phyloP scores from a whole-genome alignment of 2,888 invertebrate genomes.

The Platycheirus albimanus region DNA sequence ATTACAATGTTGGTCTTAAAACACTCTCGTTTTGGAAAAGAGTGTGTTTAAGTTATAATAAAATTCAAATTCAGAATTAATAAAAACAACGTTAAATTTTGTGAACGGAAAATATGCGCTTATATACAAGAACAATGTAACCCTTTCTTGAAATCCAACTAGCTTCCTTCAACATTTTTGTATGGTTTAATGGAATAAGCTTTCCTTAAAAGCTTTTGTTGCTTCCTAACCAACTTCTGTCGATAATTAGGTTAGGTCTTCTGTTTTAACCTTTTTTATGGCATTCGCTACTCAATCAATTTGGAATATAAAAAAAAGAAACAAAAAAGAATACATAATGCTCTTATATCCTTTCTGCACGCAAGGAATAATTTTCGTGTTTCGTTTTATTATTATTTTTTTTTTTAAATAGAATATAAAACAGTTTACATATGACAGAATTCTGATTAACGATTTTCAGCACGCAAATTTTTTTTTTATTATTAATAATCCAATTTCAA shows the following conservation, averaged over 20 bases:
- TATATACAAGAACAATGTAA: too few species aligned
- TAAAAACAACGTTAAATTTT: too few species aligned
- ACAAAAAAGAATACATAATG: slow-evolving; percentile 1
- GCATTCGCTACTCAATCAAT: not conserved
- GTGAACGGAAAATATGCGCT: too few species aligned
- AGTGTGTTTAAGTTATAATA: too few species aligned
- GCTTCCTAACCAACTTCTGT: not conserved
- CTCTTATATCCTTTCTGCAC: slow-evolving; percentile 26
- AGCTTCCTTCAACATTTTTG: too few species aligned
- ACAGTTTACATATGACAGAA: slow-evolving; percentile 14
- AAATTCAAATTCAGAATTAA: too few species aligned
- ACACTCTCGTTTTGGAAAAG: too few species aligned
- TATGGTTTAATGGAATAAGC: not conserved
- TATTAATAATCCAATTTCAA: slow-evolving; percentile 18
- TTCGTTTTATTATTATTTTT: not conserved
- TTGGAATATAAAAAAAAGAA: not conserved
- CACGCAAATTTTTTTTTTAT: slow-evolving; percentile 23
- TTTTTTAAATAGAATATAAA: slow-evolving; percentile 4
- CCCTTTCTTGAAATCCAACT: too few species aligned
- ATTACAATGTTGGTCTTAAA: too few species aligned
- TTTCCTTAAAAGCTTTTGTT: not conserved
- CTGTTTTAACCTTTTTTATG: not conserved
- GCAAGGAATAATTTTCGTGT: slow-evolving; percentile 1
- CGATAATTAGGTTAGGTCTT: slow-evolving; percentile 18
- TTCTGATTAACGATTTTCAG: slow-evolving; percentile 8